These are phyloP conservation scores for Diadromus collaris DNA, from an alignment of 2,888 invertebrate genomes.

Conservation along the genomic window DNA sequence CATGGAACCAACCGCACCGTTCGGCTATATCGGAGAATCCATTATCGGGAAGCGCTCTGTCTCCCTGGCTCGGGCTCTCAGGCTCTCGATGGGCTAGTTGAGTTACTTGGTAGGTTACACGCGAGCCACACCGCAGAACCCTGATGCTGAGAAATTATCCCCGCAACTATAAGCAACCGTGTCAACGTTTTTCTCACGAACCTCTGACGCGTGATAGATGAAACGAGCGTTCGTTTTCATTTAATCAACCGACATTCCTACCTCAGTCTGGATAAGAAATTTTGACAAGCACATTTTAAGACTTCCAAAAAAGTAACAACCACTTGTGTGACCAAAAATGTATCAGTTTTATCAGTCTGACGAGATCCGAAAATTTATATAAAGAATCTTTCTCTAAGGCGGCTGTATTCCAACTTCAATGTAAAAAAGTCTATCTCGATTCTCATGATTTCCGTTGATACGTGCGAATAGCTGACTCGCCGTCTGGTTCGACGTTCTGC, in stretches of 20 bases:
- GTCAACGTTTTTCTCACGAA: background rate
- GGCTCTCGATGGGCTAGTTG: constrained; percentile 11
- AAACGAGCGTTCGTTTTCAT: background rate
- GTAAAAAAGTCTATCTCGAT: constrained; percentile 34
- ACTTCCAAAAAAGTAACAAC: background rate
- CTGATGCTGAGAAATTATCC: constrained; percentile 48
- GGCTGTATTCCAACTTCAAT: no score
- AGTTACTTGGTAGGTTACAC: constrained; percentile 43
- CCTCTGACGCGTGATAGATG: background rate
- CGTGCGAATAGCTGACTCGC: constrained; percentile 61
- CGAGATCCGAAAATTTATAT: background rate
- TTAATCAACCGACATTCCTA: background rate
- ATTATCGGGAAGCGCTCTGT: constrained; percentile 47
- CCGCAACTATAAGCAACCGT: background rate
- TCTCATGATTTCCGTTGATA: constrained; percentile 45
- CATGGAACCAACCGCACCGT: constrained; percentile 31
- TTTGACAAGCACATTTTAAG: background rate
- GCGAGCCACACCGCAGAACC: constrained; percentile 39
- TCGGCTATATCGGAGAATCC: constrained; percentile 57
- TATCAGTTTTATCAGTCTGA: background rate
- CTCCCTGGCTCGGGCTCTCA: constrained; percentile 14
- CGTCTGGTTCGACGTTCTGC: constrained; percentile 49
- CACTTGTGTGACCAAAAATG: background rate
- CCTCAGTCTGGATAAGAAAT: background rate
- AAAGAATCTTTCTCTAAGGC: background rate